A percentile compares a stretch with the other conserved stretches of the same genome.
These are phyloP conservation scores for Macropus fuliginosus DNA, from an alignment of 2,797 vertebrate species.

Conservation along the genomic window DNA sequence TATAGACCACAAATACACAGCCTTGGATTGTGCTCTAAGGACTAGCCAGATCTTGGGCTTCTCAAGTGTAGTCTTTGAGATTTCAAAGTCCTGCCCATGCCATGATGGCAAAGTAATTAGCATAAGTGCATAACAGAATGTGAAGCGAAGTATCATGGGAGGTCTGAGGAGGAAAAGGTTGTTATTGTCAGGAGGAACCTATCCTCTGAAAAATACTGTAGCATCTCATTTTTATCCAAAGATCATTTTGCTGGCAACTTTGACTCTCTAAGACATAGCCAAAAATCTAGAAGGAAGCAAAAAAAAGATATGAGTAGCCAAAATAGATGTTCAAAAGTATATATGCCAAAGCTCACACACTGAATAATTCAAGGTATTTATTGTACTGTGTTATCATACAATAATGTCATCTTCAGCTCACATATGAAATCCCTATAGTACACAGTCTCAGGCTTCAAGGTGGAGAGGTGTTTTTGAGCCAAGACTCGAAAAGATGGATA, in stretches of 20 bases:
- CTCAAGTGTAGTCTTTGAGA: background rate
- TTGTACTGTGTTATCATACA: background rate
- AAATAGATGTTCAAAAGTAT: background rate
- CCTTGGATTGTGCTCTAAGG: background rate
- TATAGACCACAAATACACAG: background rate
- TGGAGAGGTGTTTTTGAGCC: background rate
- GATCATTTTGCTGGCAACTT: background rate
- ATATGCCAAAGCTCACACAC: background rate
- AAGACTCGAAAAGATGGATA: background rate
- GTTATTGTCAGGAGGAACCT: background rate
- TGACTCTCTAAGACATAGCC: slow-evolving; percentile 19
- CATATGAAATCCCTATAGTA: background rate
- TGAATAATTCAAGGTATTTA: background rate
- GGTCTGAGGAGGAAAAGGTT: background rate
- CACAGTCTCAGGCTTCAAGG: background rate
- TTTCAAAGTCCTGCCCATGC: background rate
- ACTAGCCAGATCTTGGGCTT: background rate
- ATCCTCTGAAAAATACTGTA: background rate
- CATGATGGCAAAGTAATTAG: background rate
- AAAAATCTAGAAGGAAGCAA: slow-evolving; percentile 3
- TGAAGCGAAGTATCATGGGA: background rate
- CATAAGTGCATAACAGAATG: background rate
- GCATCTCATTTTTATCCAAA: background rate
- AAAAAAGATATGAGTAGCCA: background rate
- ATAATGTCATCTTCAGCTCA: background rate